phyloP scores from a whole-genome alignment of 2,797 vertebrate genomes.

The Chiloscyllium punctatum region DNA sequence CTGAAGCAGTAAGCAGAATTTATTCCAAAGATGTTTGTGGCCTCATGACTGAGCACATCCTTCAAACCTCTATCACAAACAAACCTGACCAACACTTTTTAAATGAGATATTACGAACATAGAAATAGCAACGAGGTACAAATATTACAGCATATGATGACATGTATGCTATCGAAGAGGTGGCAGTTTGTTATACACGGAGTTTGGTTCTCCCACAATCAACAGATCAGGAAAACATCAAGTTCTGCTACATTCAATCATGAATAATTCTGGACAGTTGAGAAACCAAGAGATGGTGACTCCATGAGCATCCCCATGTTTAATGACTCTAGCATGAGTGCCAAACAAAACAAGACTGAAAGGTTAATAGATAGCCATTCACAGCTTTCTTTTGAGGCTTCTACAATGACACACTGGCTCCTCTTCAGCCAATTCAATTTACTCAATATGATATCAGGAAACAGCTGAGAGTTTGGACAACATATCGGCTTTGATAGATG shows the following conservation, averaged over 20 bases:
- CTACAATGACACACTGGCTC: too few relatives aligned
- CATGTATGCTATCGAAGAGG: neutral
- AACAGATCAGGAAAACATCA: too few relatives aligned
- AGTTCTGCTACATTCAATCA: neutral
- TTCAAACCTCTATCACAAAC: neutral
- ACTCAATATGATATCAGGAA: too few relatives aligned
- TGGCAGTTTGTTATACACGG: neutral
- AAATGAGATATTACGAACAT: neutral
- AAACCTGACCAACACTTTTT: neutral
- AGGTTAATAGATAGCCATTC: too few relatives aligned
- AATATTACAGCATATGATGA: neutral
- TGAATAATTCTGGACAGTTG: neutral
- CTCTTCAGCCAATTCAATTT: too few relatives aligned
- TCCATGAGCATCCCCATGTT: neutral
- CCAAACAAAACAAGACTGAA: neutral
- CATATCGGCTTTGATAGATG: neutral
- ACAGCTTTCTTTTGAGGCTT: too few relatives aligned
- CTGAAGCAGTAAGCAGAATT: neutral
- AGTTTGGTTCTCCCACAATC: neutral
- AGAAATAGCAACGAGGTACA: neutral
- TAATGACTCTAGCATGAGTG: neutral
- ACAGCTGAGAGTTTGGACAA: neutral
- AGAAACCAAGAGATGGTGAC: neutral
- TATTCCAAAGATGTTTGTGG: neutral
- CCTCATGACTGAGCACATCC: neutral